Evolutionary conservation across 1,140 invertebrate species (phyloP).

Genomic region (Leptopilina clavipes): DNA sequence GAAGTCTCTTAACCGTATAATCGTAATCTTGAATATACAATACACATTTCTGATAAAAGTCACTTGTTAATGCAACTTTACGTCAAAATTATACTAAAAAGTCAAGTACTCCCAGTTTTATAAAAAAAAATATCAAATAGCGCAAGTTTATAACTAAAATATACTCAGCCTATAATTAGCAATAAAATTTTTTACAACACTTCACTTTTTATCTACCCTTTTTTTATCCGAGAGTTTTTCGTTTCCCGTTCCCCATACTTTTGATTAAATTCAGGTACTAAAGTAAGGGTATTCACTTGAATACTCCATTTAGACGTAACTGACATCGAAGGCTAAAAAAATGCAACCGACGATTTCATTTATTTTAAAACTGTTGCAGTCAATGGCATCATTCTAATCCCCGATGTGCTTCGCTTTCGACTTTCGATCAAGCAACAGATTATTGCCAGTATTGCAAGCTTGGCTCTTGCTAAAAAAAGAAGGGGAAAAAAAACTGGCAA

Average conservation of each 20-base stretch:
- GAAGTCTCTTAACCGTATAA: slow-evolving; percentile 3
- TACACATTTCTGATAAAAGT: not conserved
- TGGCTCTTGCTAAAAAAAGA: not conserved
- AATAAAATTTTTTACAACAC: not conserved
- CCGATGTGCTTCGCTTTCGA: slow-evolving; percentile 23
- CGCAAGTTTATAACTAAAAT: not conserved
- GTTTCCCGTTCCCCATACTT: slow-evolving; percentile 1
- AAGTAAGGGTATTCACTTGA: slow-evolving; percentile 19
- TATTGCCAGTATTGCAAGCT: slow-evolving; percentile 22
- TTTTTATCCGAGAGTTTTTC: not conserved
- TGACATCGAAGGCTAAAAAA: not conserved
- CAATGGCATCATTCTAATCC: slow-evolving; percentile 15
- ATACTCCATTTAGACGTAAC: slow-evolving; percentile 6
- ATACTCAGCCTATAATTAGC: not conserved
- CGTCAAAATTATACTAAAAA: not conserved
- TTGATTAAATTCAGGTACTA: slow-evolving; percentile 9
- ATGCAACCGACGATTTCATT: slow-evolving; percentile 4
- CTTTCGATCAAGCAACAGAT: slow-evolving; percentile 26
- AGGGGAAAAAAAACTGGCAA: slow-evolving; percentile 8
- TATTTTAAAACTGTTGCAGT: not conserved
- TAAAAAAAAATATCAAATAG: not conserved
- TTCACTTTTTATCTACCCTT: not conserved
- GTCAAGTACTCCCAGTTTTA: not conserved
- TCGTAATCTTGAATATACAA: slow-evolving; percentile 5
- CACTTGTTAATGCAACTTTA: not conserved